Conservation (phyloP, 2,113 vertebrate species). For the Oreamnos americanus region DNA sequence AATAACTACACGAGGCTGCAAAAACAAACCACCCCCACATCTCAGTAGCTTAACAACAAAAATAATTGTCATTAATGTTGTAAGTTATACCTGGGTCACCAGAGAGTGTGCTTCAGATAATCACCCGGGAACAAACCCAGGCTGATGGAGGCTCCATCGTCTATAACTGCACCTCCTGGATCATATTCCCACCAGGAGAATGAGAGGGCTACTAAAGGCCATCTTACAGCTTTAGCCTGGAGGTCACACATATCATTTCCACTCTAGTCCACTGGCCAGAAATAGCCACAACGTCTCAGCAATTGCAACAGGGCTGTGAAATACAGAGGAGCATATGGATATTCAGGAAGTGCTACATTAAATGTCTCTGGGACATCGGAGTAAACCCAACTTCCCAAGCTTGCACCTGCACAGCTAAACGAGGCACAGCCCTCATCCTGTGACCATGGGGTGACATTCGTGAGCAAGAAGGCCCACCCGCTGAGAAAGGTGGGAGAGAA, state of each 20-base stretch:
- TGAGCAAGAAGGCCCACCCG: not conserved
- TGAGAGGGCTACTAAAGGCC: not conserved
- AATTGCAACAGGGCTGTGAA: not conserved
- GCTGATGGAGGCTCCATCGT: not conserved
- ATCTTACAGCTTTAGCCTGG: not conserved
- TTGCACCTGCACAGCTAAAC: not conserved
- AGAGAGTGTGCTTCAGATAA: not conserved
- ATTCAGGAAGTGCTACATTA: not conserved
- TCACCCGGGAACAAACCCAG: not conserved
- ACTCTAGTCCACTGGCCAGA: not conserved
- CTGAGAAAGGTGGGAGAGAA: not conserved
- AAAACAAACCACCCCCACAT: not conserved
- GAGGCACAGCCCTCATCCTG: not conserved
- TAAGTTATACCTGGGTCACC: not conserved
- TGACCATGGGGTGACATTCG: not conserved
- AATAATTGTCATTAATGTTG: not conserved
- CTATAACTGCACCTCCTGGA: not conserved
- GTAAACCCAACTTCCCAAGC: not conserved
- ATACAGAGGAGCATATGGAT: not conserved
- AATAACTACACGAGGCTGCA: not conserved
- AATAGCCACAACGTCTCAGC: not conserved
- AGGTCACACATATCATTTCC: not conserved
- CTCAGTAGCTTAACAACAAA: not conserved
- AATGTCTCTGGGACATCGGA: not conserved
- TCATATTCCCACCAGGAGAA: not conserved